Evolutionary conservation across 92 coral and sea anemone genomes (phyloP), one percentile per base, ranked within the genome.

Genomic region (Parazoanthus atlanticus): DNA sequence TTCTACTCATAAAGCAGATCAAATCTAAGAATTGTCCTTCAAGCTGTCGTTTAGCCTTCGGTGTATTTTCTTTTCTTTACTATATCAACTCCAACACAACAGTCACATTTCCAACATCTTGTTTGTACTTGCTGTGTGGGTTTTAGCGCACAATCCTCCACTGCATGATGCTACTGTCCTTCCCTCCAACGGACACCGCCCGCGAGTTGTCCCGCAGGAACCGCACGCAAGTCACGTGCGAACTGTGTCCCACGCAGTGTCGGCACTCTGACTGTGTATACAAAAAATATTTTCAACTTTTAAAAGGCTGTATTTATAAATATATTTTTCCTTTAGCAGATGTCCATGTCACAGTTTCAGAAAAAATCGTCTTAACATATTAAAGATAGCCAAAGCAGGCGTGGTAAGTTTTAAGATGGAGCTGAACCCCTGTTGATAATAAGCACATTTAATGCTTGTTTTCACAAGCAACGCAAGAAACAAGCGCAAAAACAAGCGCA

Each of bases 221-320:
- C 69, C 92, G 93, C 41, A 92, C 94, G 66, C 94, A 92, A 26
- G 94, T 92, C 79, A 92, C 94, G 80, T 92, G 94, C 17, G 92
- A 92, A 46, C 94, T 92, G 79, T 92, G 94, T 17, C 94, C 94
- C 43, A 80, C 74, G 67, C 92, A 92, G 79, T 92, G 90, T 15
- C 84, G 92, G 78, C 94, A 85, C 84, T 89, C 90, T 25, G 94
- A 92, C 94, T 92, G 76, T 9, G n/a, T 36, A 41, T 16, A 2
- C 28, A 19, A 34, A 46, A 52, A 13, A 12, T 8, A 43, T 43
- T 15, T 13, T 52, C 58, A 52, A 52, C 58, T 12, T 46, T 52
- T 52, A 52, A 52, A 19, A 52, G 21, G 19, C 58, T 52, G 58
- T 52, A 12, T 15, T 13, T 13, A 52, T 52, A 0, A 52, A 15